Percentiles rank a stretch among this genome's conserved stretches.
Conservation (phyloP, 2,888 invertebrate genomes). For the Cephonodes hylas region DNA sequence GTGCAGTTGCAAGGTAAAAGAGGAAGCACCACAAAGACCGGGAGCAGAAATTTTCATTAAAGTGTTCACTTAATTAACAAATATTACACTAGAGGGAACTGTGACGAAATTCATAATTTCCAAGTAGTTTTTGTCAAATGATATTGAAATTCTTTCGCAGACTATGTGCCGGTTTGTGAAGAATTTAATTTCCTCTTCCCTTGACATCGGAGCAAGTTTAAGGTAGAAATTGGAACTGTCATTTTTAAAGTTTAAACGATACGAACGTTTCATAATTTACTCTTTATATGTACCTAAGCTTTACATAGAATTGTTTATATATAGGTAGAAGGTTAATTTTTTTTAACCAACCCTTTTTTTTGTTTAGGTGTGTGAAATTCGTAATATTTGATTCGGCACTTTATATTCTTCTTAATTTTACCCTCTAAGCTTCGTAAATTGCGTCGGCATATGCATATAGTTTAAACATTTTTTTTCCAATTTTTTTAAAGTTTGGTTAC, state of each 20-base stretch:
- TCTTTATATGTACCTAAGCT: too few species aligned
- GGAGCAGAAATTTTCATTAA: not conserved
- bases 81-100: not conserved
- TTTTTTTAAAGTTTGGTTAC: too few species aligned
- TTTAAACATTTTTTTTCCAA: too few species aligned
- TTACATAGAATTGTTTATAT: too few species aligned
- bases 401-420: too few species aligned
- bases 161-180: constrained; percentile 2
- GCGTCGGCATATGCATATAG: too few species aligned
- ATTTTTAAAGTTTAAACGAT: not conserved
- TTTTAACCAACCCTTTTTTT: too few species aligned
- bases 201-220: constrained; percentile 9
- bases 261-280: too few species aligned
- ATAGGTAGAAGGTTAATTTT: too few species aligned
- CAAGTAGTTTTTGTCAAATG: constrained; percentile 10
- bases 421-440: too few species aligned
- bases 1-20: not conserved
- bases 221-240: constrained; percentile 14
- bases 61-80: not conserved
- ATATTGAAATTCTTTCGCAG: constrained; percentile 14
- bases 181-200: constrained; percentile 16
- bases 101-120: not conserved
- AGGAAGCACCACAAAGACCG: not conserved
- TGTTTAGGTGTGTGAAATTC: too few species aligned
- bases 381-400: too few species aligned